Conservation (phyloP, 2,113 vertebrate species). For the Collichthys lucidus region DNA sequence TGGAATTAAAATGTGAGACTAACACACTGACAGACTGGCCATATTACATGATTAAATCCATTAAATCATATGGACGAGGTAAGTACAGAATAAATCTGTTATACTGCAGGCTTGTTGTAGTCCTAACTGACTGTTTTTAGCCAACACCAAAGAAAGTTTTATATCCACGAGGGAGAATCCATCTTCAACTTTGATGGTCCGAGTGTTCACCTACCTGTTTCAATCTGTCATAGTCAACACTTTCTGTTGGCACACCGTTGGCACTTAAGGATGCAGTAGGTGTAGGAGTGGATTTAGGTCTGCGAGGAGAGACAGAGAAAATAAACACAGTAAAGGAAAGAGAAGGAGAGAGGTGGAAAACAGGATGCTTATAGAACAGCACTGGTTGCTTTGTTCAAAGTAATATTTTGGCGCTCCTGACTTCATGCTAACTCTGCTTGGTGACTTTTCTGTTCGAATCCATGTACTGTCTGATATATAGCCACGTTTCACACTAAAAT, state of each 20-base stretch:
- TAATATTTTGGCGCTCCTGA: background rate
- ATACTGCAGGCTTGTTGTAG: no score
- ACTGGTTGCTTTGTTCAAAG: background rate
- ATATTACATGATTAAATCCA: background rate
- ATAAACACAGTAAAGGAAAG: background rate
- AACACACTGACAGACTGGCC: background rate
- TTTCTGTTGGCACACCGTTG: constrained; percentile 95
- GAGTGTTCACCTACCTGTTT: constrained; percentile 89
- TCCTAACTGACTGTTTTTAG: background rate
- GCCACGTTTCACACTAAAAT: background rate
- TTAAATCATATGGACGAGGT: background rate
- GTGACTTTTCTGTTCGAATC: background rate
- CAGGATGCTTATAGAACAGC: background rate
- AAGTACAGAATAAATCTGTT: background rate
- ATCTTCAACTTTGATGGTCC: no score
- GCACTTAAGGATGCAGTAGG: constrained; percentile 92
- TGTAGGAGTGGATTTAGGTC: constrained; percentile 94
- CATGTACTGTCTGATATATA: background rate
- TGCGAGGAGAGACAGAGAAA: constrained; percentile 67
- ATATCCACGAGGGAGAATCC: background rate
- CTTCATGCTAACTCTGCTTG: background rate
- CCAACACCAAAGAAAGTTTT: background rate
- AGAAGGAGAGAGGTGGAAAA: background rate
- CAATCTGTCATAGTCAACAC: constrained; percentile 95
- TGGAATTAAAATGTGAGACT: background rate